Base-by-base conservation (phyloP, 2,113 vertebrate species). In the Aleadryas rufinucha region DNA sequence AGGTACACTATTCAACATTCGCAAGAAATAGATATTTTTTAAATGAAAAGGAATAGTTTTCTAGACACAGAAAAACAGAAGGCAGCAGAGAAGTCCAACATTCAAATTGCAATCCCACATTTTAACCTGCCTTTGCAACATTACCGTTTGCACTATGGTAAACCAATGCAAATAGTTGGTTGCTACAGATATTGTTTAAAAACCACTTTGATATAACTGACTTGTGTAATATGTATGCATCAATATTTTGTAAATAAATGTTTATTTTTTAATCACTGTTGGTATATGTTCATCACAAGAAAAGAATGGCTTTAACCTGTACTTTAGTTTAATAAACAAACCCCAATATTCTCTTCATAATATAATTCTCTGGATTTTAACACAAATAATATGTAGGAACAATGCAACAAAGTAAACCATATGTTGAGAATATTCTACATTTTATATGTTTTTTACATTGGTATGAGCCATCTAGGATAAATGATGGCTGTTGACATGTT, bases 201-300 rank as follows among this genome's bases (percentile, higher is more conserved):
- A 95, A 92, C 97, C 98, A 99, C 98, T 98, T 99, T 98, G 98
- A 98, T 99, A 98, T 97, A 98, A 98, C 98, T 98, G 98, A 98
- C 98, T 99, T 99, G 98, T 99, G 98, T 99, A 98, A 99, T 99
- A 98, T 99, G 98, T 99, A 98, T 98, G 98, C 98, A 98, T 98
- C 98, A 98, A 98, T 98, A 97, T 99, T 99, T 98, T 99, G 98
- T 99, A 98, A 98, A 98, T 98, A 98, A 98, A 97, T 98, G 98
- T 98, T 98, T 98, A 97, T 98, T 99, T 99, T 99, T 98, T 98
- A 98, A 98, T 98, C 98, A 98, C 97, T 98, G 97, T 98, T 98
- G 98, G 98, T 98, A 97, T 98, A 98, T 98, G 98, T 99, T 98
- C 97, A 98, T 95, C 65, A 19, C 98, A 98, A 98, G 96, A 96